Percentiles rank a stretch among this genome's conserved stretches.
Evolutionary conservation across 2,113 vertebrate species (phyloP).

Genomic region (Riparia riparia): DNA sequence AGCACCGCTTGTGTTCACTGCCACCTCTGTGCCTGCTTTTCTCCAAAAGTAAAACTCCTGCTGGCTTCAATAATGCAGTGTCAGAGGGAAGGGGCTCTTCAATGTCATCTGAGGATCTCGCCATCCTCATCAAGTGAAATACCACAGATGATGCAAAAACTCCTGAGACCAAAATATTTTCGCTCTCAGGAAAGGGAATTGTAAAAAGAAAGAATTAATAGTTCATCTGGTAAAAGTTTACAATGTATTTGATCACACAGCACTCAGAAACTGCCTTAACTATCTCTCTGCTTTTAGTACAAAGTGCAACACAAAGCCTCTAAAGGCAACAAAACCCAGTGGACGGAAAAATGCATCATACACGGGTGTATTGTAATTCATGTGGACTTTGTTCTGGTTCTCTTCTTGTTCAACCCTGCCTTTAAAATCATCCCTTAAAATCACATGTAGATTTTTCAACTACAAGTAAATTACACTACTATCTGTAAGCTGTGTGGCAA

Average conservation of each 20-base stretch:
- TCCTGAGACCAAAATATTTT: background rate
- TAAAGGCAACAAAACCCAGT: background rate
- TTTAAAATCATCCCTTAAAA: slow-evolving; percentile 36
- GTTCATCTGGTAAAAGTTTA: background rate
- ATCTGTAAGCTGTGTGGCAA: slow-evolving; percentile 17
- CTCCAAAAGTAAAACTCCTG: background rate
- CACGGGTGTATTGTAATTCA: background rate
- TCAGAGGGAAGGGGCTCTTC: background rate
- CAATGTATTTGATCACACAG: background rate
- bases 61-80: background rate
- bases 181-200: background rate
- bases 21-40: background rate
- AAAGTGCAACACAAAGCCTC: background rate
- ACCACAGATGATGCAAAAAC: background rate
- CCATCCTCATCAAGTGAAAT: background rate
- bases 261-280: background rate
- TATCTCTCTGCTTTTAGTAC: background rate
- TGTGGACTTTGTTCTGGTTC: background rate
- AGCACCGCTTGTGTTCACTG: background rate
- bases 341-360: slow-evolving; percentile 39
- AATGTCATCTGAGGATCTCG: background rate
- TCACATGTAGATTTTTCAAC: slow-evolving; percentile 25
- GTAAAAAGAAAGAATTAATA: background rate
- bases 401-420: slow-evolving; percentile 1
- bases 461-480: slow-evolving; percentile 22